Percentiles rank a stretch among this genome's conserved stretches.
phyloP scores from a whole-genome alignment of 2,888 invertebrate genomes.

The Euplagia quadripunctaria region DNA sequence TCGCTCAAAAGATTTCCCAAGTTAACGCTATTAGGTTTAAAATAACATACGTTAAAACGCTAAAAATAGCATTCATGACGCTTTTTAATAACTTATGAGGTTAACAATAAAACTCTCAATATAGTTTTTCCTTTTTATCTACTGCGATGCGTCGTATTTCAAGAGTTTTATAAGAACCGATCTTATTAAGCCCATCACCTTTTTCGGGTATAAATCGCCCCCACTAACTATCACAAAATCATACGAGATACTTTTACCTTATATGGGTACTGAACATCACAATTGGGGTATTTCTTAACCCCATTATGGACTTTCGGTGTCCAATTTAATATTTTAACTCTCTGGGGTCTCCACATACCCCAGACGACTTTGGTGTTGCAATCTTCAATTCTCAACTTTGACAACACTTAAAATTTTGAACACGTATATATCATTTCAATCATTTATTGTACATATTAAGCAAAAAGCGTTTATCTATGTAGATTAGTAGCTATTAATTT shows the following conservation, averaged over 20 bases:
- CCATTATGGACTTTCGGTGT: neutral
- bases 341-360: neutral
- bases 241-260: neutral
- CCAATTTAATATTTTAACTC: neutral
- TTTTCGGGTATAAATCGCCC: neutral
- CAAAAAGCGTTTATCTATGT: conserved; percentile 60
- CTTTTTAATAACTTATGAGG: no score
- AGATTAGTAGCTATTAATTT: conserved; percentile 73
- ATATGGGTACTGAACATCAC: conserved; percentile 11
- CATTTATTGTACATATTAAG: conserved; percentile 77
- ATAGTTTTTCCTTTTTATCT: neutral
- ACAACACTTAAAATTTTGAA: conserved; percentile 11
- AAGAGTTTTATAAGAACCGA: neutral
- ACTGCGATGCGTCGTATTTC: neutral
- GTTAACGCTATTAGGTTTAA: no score
- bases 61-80: no score
- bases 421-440: conserved; percentile 16
- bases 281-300: conserved; percentile 5
- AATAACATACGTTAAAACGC: no score
- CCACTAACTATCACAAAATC: conserved; percentile 4
- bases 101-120: neutral
- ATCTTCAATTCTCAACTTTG: conserved; percentile 5
- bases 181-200: neutral
- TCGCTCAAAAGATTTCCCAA: neutral
- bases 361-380: conserved; percentile 1